Base-by-base conservation (phyloP, 1,140 invertebrate genomes). In the Drosophila mauritiana region DNA sequence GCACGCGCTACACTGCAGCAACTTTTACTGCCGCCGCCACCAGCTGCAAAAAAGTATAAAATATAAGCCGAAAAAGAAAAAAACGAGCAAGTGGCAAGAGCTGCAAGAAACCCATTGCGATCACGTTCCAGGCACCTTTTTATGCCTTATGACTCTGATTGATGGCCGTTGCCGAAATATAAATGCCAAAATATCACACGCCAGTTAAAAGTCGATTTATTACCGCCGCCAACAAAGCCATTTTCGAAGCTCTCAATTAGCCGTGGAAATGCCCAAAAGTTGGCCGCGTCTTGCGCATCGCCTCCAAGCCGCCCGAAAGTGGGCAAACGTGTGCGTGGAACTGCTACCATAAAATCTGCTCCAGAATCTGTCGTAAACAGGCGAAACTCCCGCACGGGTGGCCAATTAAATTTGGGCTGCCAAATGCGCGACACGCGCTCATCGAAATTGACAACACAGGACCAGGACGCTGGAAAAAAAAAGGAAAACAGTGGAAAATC, bases 141-240 rank as follows among this genome's bases (percentile, higher is more conserved):
- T 59, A 77, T 52, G 67, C 45, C 67, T 76, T 58, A 78, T 63
- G 74, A 58, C 69, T 69, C 55, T 84, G 81, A 86, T 86, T 69
- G 73, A 85, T 85, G 48, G 68, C 40, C 48, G 56, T 64, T 37
- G 51, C 59, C 61, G 36, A 46, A 62, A 68, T 53, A 81, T 81
- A 81, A 85, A 85, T 81, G 81, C 70, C 82, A 86, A 78, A 85
- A 86, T 81, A 81, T 76, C 61, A 76, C 48, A 76, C 73, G 72
- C 53, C 73, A 53, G 62, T 76, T 67, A 75, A 67, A 65, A 76
- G 72, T 49, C 61, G 55, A 76, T 76, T 76, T 76, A 76, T 76
- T 68, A 59, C 54, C 62, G 40, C 62, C 73, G 63, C 73, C 53
- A 67, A 48, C 54, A 58, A 43, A 57, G 65, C 40, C 54, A 42